A percentile compares a stretch with the other conserved stretches of the same genome.
Conservation (phyloP, 2,888 invertebrate species). For the Carterocephalus palaemon region DNA sequence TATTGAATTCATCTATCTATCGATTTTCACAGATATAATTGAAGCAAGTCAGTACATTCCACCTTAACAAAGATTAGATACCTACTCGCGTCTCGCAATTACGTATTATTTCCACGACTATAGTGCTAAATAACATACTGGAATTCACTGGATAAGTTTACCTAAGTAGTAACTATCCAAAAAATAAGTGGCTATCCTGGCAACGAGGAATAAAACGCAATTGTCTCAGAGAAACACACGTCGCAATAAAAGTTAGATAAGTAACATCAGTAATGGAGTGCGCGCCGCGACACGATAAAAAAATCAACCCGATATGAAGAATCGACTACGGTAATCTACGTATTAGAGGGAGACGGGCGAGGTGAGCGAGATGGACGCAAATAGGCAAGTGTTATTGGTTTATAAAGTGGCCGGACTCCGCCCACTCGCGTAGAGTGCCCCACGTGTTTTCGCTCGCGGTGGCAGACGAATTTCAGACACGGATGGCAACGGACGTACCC, state of each 20-base stretch:
- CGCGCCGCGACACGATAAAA: conserved; percentile 58
- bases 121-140: too few relatives aligned
- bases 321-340: conserved; percentile 62
- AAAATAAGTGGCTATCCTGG: conserved; percentile 6
- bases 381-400: conserved; percentile 40
- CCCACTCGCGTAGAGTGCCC: conserved; percentile 43
- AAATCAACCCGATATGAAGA: conserved; percentile 63
- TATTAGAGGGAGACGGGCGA: conserved; percentile 44
- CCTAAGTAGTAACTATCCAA: too few relatives aligned
- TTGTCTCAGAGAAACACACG: conserved; percentile 22
- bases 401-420: conserved; percentile 35
- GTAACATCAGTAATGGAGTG: conserved; percentile 29
- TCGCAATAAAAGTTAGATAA: conserved; percentile 25
- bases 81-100: too few relatives aligned
- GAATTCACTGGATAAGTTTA: too few relatives aligned
- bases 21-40: too few relatives aligned
- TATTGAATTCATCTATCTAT: too few relatives aligned
- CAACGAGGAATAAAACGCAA: conserved; percentile 17
- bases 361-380: conserved; percentile 37
- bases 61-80: too few relatives aligned
- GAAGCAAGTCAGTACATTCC: too few relatives aligned
- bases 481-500: conserved; percentile 43
- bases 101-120: too few relatives aligned
- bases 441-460: conserved; percentile 65
- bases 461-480: conserved; percentile 51